These are phyloP conservation scores for Rhadinocentrus ornatus DNA, from an alignment of 2,797 vertebrate genomes.

Conservation along the genomic window DNA sequence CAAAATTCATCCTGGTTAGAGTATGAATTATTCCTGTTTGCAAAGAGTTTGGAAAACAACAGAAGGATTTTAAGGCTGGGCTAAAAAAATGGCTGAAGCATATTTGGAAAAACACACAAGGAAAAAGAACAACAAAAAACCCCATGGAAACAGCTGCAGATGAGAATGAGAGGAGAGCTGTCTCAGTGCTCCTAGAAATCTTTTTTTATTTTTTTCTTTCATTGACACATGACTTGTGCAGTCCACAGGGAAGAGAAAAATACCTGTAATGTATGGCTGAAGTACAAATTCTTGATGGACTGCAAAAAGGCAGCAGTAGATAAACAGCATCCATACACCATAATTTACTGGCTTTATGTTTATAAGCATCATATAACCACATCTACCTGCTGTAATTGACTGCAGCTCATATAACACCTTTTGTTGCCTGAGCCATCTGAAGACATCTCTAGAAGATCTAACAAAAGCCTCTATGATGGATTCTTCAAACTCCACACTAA, in stretches of 20 bases:
- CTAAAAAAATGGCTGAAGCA: constrained; percentile 44
- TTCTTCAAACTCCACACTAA: neutral
- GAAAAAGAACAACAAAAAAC: constrained; percentile 31
- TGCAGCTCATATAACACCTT: neutral
- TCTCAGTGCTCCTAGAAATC: constrained; percentile 31
- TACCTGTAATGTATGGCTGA: neutral
- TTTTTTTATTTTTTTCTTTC: constrained; percentile 29
- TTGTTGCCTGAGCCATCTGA: neutral
- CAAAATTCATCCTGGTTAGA: constrained; percentile 62
- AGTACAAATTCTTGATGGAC: constrained; percentile 5
- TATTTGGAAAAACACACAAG: constrained; percentile 30
- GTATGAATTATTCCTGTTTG: constrained; percentile 71
- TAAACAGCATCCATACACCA: neutral
- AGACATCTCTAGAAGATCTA: neutral
- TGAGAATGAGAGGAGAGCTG: constrained; percentile 7
- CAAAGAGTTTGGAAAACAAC: constrained; percentile 58
- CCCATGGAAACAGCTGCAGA: constrained; percentile 18
- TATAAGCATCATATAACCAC: neutral
- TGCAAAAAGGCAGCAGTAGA: neutral
- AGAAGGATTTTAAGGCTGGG: constrained; percentile 50
- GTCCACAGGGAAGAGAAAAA: constrained; percentile 26
- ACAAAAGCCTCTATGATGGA: neutral
- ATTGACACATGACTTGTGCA: constrained; percentile 32
- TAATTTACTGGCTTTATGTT: neutral
- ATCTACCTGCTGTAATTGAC: neutral